Percentiles rank a stretch among this genome's conserved stretches.
phyloP scores from a whole-genome alignment of 1,140 invertebrate species.

The Drosophila equinoxialis region DNA sequence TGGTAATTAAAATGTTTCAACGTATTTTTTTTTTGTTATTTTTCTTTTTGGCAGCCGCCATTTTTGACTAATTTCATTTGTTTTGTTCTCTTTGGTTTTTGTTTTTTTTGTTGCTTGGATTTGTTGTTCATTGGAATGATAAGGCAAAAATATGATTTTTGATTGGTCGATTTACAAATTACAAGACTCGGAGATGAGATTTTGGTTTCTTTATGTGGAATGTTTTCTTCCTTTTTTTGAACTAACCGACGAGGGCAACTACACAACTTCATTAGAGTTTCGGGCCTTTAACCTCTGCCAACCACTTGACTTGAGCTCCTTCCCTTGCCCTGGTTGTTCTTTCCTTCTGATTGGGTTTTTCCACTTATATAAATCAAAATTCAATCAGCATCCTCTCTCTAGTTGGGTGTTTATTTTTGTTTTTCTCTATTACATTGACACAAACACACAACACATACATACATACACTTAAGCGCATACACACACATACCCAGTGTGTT shows the following conservation, averaged over 20 bases:
- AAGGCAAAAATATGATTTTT: slow-evolving; percentile 60
- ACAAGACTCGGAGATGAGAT: slow-evolving; percentile 27
- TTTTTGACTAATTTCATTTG: slow-evolving; percentile 74
- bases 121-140: slow-evolving; percentile 54
- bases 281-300: slow-evolving; percentile 58
- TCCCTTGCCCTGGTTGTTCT: background rate
- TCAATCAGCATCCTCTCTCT: slow-evolving; percentile 69
- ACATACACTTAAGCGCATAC: slow-evolving; percentile 32
- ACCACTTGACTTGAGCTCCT: slow-evolving; percentile 53
- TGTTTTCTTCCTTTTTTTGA: slow-evolving; percentile 51
- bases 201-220: slow-evolving; percentile 29
- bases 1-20: slow-evolving; percentile 81
- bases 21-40: slow-evolving; percentile 59
- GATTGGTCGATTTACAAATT: slow-evolving; percentile 50
- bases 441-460: slow-evolving; percentile 42
- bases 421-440: slow-evolving; percentile 71
- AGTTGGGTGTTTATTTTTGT: slow-evolving; percentile 46
- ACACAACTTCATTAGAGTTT: slow-evolving; percentile 72
- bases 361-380: slow-evolving; percentile 75
- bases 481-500: slow-evolving; percentile 51
- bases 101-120: slow-evolving; percentile 13
- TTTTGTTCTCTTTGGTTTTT: slow-evolving; percentile 12
- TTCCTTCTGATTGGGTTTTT: background rate
- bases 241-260: slow-evolving; percentile 53
- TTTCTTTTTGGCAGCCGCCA: slow-evolving; percentile 30